Conservation (phyloP, 2,113 vertebrate species). For the Corvus cornix region DNA sequence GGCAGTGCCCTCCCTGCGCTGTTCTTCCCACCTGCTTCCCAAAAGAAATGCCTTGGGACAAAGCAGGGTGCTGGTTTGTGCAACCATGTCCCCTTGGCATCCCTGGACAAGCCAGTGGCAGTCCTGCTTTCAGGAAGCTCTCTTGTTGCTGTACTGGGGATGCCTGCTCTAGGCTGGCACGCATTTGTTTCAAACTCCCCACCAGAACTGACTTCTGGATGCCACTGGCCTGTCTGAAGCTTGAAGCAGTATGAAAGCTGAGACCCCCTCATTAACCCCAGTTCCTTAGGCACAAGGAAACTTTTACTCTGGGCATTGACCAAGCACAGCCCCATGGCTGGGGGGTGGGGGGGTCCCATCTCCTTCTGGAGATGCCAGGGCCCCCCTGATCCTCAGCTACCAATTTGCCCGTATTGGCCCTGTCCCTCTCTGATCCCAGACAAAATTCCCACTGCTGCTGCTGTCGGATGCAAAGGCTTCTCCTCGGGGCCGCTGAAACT, state of each 20-base stretch:
- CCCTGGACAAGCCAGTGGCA: not conserved
- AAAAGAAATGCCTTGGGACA: not conserved
- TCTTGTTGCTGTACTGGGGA: not conserved
- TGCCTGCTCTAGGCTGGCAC: not conserved
- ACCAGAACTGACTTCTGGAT: not conserved
- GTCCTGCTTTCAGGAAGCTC: not conserved
- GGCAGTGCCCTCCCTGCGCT: not conserved
- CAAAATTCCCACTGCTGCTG: conserved; percentile 31
- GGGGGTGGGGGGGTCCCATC: not conserved
- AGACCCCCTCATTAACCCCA: not conserved
- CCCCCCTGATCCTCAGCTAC: not conserved
- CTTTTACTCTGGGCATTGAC: not conserved
- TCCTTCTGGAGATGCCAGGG: not conserved
- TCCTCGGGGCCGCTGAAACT: conserved; percentile 59
- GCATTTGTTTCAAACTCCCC: not conserved
- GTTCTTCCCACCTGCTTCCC: not conserved
- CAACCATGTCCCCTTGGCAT: not conserved
- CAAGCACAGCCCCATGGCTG: not conserved
- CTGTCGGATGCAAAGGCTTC: conserved; percentile 37
- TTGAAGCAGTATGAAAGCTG: not conserved
- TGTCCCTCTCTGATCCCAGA: not conserved
- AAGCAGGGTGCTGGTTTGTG: not conserved
- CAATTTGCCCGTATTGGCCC: not conserved
- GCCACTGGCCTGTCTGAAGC: not conserved
- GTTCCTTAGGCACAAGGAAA: not conserved